Base-by-base conservation (phyloP, 1,140 invertebrate genomes). In the Drosophila chauvacae region DNA sequence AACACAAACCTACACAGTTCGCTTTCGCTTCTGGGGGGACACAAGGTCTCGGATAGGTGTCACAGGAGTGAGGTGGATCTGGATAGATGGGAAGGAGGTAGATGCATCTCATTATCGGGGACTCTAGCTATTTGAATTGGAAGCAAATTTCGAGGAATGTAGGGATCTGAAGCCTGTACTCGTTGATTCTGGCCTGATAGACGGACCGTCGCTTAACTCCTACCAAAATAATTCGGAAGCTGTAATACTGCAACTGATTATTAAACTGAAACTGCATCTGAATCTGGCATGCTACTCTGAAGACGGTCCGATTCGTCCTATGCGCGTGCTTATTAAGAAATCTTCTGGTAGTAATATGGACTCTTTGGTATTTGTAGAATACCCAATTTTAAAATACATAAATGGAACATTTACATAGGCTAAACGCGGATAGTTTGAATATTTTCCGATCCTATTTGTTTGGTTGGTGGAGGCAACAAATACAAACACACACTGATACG, bases 271-370 rank as follows among this genome's bases (percentile, higher is more conserved):
- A 44, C 42, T 44, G 18, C 10, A 37, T 30, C 61, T 41, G 7
- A 26, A 20, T 44, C 39, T 63, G 42, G 9, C 23, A 13, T 2
- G 11, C 37, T 64, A 45, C 23, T 28, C 70, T 73, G 18, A 55
- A 26, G 20, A 37, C 48, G 50, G 59, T 44, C 72, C 68, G 51
- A 30, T 33, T 57, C 39, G 4, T 42, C 20, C 59, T 77, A 77
- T 75, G 71, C 80, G 85, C 68, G 73, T 79, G 76, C 91, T 92
- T 92, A 92, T 92, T 92, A 92, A 92, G 91, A 92, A 92, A 92
- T 91, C 91, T 92, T 92, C 91, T 92, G 91, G 91, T 86, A 92
- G 91, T 92, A 92, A 90, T 92, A 92, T 92, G 91, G 91, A 92
- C 91, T 92, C 91, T 92, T 92, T 92, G 91, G 91, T 90, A 92